Base-by-base conservation (phyloP, 2,888 invertebrate species). In the Morpho achilles region DNA sequence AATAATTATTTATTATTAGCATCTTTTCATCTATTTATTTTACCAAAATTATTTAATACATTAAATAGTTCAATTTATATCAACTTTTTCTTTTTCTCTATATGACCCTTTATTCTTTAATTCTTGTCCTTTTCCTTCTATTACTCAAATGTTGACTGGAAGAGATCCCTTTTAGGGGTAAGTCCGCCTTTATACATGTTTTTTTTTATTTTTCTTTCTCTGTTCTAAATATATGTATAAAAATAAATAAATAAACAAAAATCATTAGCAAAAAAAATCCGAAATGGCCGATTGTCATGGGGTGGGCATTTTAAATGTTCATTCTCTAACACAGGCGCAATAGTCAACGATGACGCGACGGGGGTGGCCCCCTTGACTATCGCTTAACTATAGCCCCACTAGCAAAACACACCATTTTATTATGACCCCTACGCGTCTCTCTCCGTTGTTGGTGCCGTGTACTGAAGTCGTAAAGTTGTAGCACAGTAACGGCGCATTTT, bases 261-360 rank as follows among this genome's bases (percentile, higher is more conserved):
- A 69, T 67, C 64, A 67, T 67, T 65, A 64, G 61, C 58, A 65
- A 66, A 72, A 66, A 72, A 75, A 79, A 82, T 80, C 73, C 74
- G 81, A 85, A 81, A 87, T 86, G 86, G 87, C 86, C 73, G 80
- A 86, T 87, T 82, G 86, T 87, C 85, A 87, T 84, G 87, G 86
- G 67, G 68, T 74, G 85, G 82, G 85, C 77, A 87, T 88, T 88
- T 88, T 83, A 88, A 87, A 87, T 86, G 87, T 86, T 84, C 84
- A 76, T 79, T 76, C 87, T 80, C 80, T 87, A 88, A 88, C 87
- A 88, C 85, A 86, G 75, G 80, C 82, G 85, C 84, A 84, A 80
- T 78, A 84, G 87, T 87, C 87, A 87, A 77, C 73, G 82, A 87
- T 87, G 88, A 87, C 83, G 85, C 78, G 76, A 61, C 73, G 84